Evolutionary conservation across 2,888 invertebrate species (phyloP), one percentile per base, ranked within the genome.

Genomic region (Tenthredo notha): DNA sequence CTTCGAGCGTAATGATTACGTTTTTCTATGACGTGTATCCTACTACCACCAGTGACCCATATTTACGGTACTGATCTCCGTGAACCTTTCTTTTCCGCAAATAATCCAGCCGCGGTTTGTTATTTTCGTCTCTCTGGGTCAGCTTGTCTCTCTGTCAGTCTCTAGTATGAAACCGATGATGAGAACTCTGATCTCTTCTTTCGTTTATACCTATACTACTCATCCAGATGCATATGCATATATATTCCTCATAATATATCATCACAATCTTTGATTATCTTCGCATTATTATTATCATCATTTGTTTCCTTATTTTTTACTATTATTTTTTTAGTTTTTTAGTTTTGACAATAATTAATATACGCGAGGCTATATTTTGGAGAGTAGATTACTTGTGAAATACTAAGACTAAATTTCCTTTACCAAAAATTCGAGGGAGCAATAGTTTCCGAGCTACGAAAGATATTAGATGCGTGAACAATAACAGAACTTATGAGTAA

Each of bases 51-150:
- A 67, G 67, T 43, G 74, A 74, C 74, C 74, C 74, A 74, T 21
- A 43, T 74, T 74, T 43, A 25, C 18, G 72, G n/a, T n/a, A 74
- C 74, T 74, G 40, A 43, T 21, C n/a, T 74, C 29, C 43, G 74
- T 43, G 74, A 43, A 74, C 74, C 74, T 43, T 74, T 40, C 74
- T 67, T 67, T 43, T 43, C 40, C 43, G 40, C 74, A 43, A 74
- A 43, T 74, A 74, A 37, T 70, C 70, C 70, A 61, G 61, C n/a
- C 37, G 33, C 18, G 18, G 21, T 43, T 43, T 74, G 40, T 74
- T 43, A 74, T 74, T 74, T 43, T 74, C 74, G 74, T 40, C 43
- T 74, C 43, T 43, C 43, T 43, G 74, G 43, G 74, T 74, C 74
- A 74, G 21, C 43, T 12, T 25, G n/a, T 40, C n/a, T 43, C 10